These are phyloP conservation scores for Eospalax fontanierii DNA, from an alignment of 2,797 vertebrate genomes.

Conservation along the genomic window DNA sequence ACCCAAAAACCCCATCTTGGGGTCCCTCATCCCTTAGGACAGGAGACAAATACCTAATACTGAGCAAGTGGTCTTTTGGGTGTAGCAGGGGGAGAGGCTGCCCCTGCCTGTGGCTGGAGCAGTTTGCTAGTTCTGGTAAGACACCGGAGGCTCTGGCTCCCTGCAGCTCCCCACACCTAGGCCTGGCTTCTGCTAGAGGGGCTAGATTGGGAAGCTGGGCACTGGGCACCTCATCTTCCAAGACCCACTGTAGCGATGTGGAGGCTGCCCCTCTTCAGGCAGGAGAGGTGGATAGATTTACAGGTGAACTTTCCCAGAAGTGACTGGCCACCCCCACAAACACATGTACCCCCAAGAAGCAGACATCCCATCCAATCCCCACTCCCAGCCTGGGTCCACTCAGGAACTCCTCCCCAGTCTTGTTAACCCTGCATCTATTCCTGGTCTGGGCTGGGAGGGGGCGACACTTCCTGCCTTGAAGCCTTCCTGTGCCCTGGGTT, in stretches of 20 bases:
- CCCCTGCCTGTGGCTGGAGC: rapidly evolving
- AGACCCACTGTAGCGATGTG: rapidly evolving
- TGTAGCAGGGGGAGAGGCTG: not conserved
- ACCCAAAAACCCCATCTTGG: rapidly evolving
- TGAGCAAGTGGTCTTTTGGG: not conserved
- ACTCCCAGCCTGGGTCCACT: not conserved
- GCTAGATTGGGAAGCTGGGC: not conserved
- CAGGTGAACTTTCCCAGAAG: not conserved
- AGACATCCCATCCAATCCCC: too few species aligned
- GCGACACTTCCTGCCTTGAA: not conserved
- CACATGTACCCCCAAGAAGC: not conserved
- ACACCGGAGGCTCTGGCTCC: not conserved
- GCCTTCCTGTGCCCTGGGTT: not conserved
- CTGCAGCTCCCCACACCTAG: not conserved
- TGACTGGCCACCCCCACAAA: not conserved
- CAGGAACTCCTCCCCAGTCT: not conserved
- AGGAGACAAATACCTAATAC: too few species aligned
- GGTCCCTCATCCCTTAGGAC: not conserved
- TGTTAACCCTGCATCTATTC: conserved; percentile 46
- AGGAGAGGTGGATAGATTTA: not conserved
- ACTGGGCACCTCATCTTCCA: not conserved
- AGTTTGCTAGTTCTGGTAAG: not conserved
- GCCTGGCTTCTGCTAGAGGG: not conserved
- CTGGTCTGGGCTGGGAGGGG: not conserved
- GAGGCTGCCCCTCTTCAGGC: not conserved